These are phyloP conservation scores for Phymanthus crucifer DNA, from an alignment of 92 coral and sea anemone genomes.

Conservation along the genomic window DNA sequence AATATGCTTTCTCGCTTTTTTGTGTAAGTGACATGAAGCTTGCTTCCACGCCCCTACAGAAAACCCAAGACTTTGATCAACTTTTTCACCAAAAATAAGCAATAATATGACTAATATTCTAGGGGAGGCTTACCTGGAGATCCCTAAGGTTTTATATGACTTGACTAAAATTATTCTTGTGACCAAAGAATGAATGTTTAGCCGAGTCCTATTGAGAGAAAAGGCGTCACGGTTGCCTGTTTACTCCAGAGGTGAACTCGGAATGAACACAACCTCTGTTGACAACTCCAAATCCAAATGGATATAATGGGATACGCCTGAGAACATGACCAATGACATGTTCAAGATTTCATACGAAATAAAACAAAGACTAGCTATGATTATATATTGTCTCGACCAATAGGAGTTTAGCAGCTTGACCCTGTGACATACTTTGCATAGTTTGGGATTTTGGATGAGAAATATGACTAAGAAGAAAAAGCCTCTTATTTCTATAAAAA, in stretches of 20 bases:
- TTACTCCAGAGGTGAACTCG: slow-evolving; percentile 22
- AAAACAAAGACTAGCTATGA: not conserved
- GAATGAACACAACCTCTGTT: slow-evolving; percentile 10
- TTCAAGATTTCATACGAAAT: not conserved
- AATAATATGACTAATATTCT: not conserved
- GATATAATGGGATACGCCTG: slow-evolving; percentile 26
- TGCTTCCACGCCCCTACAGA: not conserved
- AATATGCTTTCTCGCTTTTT: not conserved
- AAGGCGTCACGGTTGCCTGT: not conserved
- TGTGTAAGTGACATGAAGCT: not conserved
- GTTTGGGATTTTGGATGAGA: slow-evolving; percentile 3
- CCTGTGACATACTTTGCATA: slow-evolving; percentile 7
- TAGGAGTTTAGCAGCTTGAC: not conserved
- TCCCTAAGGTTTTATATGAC: not conserved
- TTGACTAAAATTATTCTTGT: not conserved
- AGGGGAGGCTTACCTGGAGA: not conserved
- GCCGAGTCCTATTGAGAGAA: not conserved
- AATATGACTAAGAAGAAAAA: no score
- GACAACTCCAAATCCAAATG: not conserved
- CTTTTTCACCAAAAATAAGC: not conserved
- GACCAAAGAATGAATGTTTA: not conserved
- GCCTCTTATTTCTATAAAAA: no score
- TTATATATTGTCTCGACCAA: slow-evolving; percentile 2
- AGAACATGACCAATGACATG: slow-evolving; percentile 16
- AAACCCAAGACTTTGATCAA: not conserved